Evolutionary conservation across 1,140 invertebrate species (phyloP).

Genomic region (Chironomus tepperi): DNA sequence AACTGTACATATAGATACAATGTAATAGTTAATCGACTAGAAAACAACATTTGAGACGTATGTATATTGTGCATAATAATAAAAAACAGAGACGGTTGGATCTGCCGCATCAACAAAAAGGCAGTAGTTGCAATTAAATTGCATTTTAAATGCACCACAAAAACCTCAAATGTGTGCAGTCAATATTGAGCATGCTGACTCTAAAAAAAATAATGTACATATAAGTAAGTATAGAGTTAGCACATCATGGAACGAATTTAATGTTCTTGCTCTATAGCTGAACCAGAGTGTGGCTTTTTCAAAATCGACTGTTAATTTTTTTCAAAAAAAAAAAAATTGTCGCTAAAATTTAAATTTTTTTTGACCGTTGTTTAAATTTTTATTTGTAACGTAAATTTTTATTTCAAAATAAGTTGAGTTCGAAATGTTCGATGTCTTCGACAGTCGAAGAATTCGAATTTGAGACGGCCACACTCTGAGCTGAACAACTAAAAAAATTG

Average conservation of each 20-base stretch:
- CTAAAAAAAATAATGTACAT: neutral
- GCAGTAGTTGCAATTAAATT: constrained; percentile 15
- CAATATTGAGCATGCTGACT: neutral
- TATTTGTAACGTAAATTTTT: too few relatives aligned
- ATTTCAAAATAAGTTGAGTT: too few relatives aligned
- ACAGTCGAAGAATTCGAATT: too few relatives aligned
- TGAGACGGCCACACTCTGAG: neutral
- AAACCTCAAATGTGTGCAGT: constrained; percentile 2
- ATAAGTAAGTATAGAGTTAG: neutral
- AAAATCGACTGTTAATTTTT: too few relatives aligned
- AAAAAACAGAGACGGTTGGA: neutral
- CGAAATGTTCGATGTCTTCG: too few relatives aligned
- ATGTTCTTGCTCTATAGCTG: neutral
- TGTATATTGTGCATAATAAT: neutral
- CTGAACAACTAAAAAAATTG: neutral
- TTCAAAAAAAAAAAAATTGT: too few relatives aligned
- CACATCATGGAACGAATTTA: constrained; percentile 8
- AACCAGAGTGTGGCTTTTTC: too few relatives aligned
- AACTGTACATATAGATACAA: neutral
- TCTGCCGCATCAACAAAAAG: neutral
- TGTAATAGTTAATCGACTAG: neutral
- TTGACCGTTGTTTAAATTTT: too few relatives aligned
- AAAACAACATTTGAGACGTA: neutral
- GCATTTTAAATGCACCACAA: constrained; percentile 12
- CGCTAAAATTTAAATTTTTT: too few relatives aligned